Percentiles rank a stretch among this genome's conserved stretches.
Conservation (phyloP, 2,797 vertebrate species). For the Bradypodion ventrale region DNA sequence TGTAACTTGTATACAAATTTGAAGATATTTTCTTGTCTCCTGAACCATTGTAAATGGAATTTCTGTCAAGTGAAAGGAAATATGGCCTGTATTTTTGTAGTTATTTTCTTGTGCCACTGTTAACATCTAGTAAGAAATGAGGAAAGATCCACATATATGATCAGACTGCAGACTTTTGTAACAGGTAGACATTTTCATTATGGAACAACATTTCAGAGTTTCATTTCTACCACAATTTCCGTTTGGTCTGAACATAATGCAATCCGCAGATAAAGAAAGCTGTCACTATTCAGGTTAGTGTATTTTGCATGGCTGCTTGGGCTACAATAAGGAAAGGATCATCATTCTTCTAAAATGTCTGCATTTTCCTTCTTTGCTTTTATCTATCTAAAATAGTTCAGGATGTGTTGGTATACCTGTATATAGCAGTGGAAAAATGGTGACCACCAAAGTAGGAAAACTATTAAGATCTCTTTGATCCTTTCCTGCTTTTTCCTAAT, state of each 20-base stretch:
- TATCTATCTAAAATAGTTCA: neutral
- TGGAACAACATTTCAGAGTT: neutral
- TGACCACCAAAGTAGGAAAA: neutral
- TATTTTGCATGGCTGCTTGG: neutral
- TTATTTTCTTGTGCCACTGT: conserved; percentile 15
- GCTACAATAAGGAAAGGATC: neutral
- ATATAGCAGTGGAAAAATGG: neutral
- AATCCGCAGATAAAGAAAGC: neutral
- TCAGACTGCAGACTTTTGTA: neutral
- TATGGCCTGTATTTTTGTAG: neutral
- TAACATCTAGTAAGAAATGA: neutral
- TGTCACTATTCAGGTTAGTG: neutral
- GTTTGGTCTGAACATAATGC: neutral
- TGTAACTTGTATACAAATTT: conserved; percentile 6
- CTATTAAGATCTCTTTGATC: neutral
- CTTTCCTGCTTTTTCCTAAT: neutral
- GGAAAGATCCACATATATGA: neutral
- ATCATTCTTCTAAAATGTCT: neutral
- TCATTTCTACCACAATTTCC: neutral
- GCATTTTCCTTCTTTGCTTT: neutral
- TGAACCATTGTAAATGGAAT: neutral
- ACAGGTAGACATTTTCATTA: neutral
- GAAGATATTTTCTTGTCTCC: conserved; percentile 2
- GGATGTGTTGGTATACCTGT: neutral
- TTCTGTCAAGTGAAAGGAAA: conserved; percentile 12